Evolutionary conservation across 2,113 vertebrate genomes (phyloP), one percentile per base, ranked within the genome.

Genomic region (Brachyhypopomus gauderio): DNA sequence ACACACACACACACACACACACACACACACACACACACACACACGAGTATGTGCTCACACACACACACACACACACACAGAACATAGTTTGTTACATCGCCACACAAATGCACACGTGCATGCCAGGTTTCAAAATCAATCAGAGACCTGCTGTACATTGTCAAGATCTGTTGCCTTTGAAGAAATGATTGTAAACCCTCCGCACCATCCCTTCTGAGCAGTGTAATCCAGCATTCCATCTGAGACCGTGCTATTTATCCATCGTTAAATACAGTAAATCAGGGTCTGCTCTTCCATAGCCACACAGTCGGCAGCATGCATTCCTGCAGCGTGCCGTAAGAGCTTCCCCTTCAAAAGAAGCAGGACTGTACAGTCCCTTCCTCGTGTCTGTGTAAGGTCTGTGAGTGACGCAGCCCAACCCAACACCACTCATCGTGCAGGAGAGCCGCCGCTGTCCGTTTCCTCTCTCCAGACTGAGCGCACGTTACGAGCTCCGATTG

Each of bases 211-310:
- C 22, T 79, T 80, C 64, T 84, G 69, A 78, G 72, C 66, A 72
- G 56, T 60, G 11, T 77, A 74, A 78, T 83, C 76, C 63, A 25
- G 77, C 76, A 38, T 52, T 73, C 62, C 3, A 14, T 45, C 66
- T 23, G 17, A 85, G 83, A 80, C 72, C 66, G 78, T 86, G 75
- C 41, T 74, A 36, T 81, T 85, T 79, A 72, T 81, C 20, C 67
- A 41, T 27, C 9, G 27, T 66, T 45, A 30, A 30, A 34, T 77
- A 23, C 38, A 64, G 63, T 82, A 84, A 83, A 79, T 79, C 71
- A 66, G 25, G 45, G 55, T 22, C 27, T 16, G 63, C 14, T 3
- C 63, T 66, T 66, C 27, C 20, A 19, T 34, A 20, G 64, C 27
- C 30, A 7, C 25, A 27, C 17, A 30, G 62, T 30, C 22, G 19